Percentiles rank a stretch among this genome's conserved stretches.
Conservation (phyloP, 2,888 invertebrate species). For the Sinhomidia bicolor region DNA sequence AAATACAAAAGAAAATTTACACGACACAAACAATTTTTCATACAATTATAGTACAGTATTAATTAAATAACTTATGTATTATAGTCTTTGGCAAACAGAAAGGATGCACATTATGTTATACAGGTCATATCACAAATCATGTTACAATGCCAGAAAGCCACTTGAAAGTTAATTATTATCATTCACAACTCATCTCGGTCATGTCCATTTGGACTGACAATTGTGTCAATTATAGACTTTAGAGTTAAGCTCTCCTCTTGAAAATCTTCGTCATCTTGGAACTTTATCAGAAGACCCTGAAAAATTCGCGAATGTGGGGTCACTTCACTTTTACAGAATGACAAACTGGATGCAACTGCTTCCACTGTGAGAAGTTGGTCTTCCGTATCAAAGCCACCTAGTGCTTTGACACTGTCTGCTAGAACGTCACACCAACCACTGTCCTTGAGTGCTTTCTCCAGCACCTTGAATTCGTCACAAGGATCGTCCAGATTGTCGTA, state of each 20-base stretch:
- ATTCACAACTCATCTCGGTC: slow-evolving; percentile 65
- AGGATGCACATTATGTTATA: neutral
- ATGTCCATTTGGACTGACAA: slow-evolving; percentile 11
- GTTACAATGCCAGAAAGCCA: slow-evolving; percentile 26
- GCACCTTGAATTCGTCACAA: slow-evolving; percentile 73
- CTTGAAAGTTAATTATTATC: neutral
- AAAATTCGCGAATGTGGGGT: slow-evolving; percentile 39
- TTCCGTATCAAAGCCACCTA: slow-evolving; percentile 75
- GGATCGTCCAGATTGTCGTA: slow-evolving; percentile 65
- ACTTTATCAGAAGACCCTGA: slow-evolving; percentile 66
- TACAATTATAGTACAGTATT: neutral
- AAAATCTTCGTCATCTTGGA: slow-evolving; percentile 74
- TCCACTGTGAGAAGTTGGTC: slow-evolving; percentile 76
- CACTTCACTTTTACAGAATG: slow-evolving; percentile 66
- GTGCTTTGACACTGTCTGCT: slow-evolving; percentile 71
- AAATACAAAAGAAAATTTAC: slow-evolving; percentile 41
- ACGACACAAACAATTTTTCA: neutral
- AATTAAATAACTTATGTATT: neutral
- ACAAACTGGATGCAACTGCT: slow-evolving; percentile 70
- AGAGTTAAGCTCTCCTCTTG: slow-evolving; percentile 61
- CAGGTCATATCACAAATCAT: slow-evolving; percentile 40
- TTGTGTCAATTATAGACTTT: slow-evolving; percentile 59
- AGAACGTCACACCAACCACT: slow-evolving; percentile 78
- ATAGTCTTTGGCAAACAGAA: slow-evolving; percentile 45
- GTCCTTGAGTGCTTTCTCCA: slow-evolving; percentile 70